Conservation (phyloP, 2,113 vertebrate species). For the Boleophthalmus pectinirostris region DNA sequence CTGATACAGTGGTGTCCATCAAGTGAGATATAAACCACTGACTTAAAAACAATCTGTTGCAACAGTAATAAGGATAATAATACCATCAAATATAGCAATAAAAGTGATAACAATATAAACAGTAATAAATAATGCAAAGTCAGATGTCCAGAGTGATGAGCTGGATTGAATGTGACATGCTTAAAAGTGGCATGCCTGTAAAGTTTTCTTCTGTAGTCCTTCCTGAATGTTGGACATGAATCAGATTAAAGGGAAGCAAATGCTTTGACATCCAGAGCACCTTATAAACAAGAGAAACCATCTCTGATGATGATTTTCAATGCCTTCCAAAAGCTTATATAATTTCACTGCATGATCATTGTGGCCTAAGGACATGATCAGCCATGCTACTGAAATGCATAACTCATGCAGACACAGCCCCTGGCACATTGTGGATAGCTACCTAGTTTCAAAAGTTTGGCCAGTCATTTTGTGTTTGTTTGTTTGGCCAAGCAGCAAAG, state of each 20-base stretch:
- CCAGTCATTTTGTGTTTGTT: constrained; percentile 28
- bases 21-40: constrained; percentile 67
- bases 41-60: constrained; percentile 73
- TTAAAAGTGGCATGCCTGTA: constrained; percentile 33
- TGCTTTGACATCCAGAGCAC: constrained; percentile 61
- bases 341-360: constrained; percentile 39
- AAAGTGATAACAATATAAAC: constrained; percentile 70
- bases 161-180: constrained; percentile 53
- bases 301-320: constrained; percentile 37
- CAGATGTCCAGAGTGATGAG: constrained; percentile 59
- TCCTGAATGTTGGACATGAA: constrained; percentile 54
- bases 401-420: constrained; percentile 56
- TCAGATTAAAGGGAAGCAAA: constrained; percentile 75
- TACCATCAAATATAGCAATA: constrained; percentile 75
- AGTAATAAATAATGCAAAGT: constrained; percentile 75
- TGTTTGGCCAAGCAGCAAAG: constrained; percentile 14
- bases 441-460: constrained; percentile 37
- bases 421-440: constrained; percentile 51
- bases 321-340: constrained; percentile 22
- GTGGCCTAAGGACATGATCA: constrained; percentile 47
- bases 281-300: constrained; percentile 54
- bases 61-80: constrained; percentile 75
- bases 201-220: constrained; percentile 44
- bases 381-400: constrained; percentile 67
- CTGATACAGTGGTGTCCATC: constrained; percentile 43